Evolutionary conservation across 2,888 invertebrate species (phyloP), one percentile per base, ranked within the genome.

Genomic region (Melinaea menophilus): DNA sequence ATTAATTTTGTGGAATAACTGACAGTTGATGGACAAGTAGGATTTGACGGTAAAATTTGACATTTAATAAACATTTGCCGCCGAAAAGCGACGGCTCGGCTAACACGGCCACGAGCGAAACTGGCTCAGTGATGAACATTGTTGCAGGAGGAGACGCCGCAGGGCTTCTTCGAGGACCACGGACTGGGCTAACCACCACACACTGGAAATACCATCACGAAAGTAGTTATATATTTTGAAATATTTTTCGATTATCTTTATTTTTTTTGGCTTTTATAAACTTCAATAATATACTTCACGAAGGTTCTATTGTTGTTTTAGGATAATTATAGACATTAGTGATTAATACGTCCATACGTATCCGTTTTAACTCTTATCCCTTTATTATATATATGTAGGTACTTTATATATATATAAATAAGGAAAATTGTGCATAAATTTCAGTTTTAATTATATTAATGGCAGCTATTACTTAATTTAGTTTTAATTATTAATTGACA

Each of bases 101-200:
- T 89, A 90, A 90, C 82, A 74, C 82, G 85, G 80, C 83, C 89
- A 89, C 90, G 90, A 90, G 90, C 90, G 86, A 79, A 79, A 75
- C 79, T 85, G 83, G 90, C 90, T 90, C 90, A 90, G 90, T 90
- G 89, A 85, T 85, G 74, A 80, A 84, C 90, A 91, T 92, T 93
- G 92, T 96, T 96, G 82, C 94, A 99, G 98, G 99, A 99, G 92
- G 99, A 99, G 93, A 99, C 99, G 63, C 99, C 99, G 62, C 99
- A 99, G 92, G 99, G 99, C 78, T 98, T 99, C 93, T 99, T 99
- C 91, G 99, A 99, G 88, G 99, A 99, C 92, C 98, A 99, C 88
- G 99, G 99, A 72, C 94, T 99, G 77, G 98, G 98, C 77, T 98
- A 95, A 93, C 37, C 56, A 12, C 45, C 54, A 37, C 3, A 48